phyloP scores from a whole-genome alignment of 1,140 invertebrate genomes.

The Caenorhabditis latens region DNA sequence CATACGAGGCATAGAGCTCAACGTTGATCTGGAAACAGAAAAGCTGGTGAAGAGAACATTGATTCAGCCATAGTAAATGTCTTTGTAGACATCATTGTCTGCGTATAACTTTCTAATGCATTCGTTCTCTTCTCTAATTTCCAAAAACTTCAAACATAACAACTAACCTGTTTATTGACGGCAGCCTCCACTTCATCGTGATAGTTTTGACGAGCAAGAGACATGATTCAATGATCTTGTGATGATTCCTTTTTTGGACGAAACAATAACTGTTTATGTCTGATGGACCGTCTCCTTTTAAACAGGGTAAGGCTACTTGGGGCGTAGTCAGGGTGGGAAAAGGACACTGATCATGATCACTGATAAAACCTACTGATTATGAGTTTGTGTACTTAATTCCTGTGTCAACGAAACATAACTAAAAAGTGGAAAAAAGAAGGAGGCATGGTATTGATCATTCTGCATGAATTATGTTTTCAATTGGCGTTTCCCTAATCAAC shows the following conservation, averaged over 20 bases:
- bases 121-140: background rate
- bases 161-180: conserved; percentile 84
- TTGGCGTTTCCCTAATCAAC: no score
- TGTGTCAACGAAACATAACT: background rate
- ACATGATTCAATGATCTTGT: background rate
- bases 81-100: background rate
- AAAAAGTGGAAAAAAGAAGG: background rate
- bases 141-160: background rate
- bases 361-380: conserved; percentile 30
- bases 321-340: background rate
- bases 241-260: background rate
- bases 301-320: background rate
- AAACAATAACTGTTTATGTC: background rate
- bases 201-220: conserved; percentile 84
- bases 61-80: background rate
- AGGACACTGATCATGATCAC: background rate
- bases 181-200: conserved; percentile 83
- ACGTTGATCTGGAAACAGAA: conserved; percentile 83
- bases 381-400: background rate
- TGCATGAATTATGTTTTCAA: no score
- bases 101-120: background rate
- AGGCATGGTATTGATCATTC: background rate
- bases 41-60: background rate
- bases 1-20: conserved; percentile 87
- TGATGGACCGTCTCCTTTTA: background rate